Percentiles rank a stretch among this genome's conserved stretches.
These are phyloP conservation scores for Sturnira hondurensis DNA, from an alignment of 2,113 vertebrate species.

Conservation along the genomic window DNA sequence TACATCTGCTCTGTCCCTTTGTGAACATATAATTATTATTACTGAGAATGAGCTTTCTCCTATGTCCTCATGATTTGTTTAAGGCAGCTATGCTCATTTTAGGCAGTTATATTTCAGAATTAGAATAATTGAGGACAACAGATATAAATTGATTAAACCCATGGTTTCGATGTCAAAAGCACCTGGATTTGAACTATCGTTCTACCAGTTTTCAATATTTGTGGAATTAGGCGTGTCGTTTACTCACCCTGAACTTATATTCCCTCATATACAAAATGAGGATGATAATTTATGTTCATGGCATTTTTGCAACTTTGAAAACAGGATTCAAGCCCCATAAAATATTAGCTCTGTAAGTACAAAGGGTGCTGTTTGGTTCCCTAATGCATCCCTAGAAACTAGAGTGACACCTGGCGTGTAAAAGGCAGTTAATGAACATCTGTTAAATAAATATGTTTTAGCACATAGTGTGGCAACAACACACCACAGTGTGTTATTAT, in stretches of 20 bases:
- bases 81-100: not conserved
- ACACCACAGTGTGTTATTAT: not conserved
- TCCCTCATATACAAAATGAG: not conserved
- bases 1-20: not conserved
- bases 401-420: not conserved
- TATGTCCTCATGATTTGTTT: not conserved
- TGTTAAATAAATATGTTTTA: not conserved
- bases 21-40: not conserved
- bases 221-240: not conserved
- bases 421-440: not conserved
- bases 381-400: not conserved
- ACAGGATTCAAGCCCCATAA: not conserved
- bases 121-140: not conserved
- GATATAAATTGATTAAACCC: not conserved
- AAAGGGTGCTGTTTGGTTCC: not conserved
- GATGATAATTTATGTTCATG: too few species aligned
- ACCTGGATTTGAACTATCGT: not conserved
- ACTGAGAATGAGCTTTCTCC: not conserved
- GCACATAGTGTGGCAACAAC: not conserved
- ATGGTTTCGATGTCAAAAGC: not conserved
- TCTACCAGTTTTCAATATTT: not conserved
- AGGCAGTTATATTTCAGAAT: not conserved
- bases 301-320: not conserved
- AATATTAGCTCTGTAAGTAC: not conserved
- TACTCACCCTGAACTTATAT: not conserved